Evolutionary conservation across 2,797 vertebrate species (phyloP).

Genomic region (Alosa sapidissima): DNA sequence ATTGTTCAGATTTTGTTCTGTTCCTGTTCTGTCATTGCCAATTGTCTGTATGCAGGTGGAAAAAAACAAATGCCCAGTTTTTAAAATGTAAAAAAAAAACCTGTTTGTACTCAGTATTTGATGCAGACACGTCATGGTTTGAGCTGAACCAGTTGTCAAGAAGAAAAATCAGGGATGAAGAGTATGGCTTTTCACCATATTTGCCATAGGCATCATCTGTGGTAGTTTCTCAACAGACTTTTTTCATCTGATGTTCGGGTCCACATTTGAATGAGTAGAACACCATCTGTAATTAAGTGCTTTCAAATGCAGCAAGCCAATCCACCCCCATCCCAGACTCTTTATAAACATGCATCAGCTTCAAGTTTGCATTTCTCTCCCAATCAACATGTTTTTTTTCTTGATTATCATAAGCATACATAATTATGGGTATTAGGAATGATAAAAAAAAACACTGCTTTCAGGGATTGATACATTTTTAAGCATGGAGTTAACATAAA

Average conservation of each 20-base stretch:
- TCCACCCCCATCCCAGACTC: constrained; percentile 27
- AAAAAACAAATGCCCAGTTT: constrained; percentile 35
- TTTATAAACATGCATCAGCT: constrained; percentile 22
- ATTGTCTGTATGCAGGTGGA: constrained; percentile 38
- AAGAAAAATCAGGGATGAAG: constrained; percentile 31
- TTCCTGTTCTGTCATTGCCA: constrained; percentile 44
- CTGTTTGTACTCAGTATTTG: constrained; percentile 18
- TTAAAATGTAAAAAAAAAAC: not conserved
- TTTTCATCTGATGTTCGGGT: constrained; percentile 14
- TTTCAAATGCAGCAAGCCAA: constrained; percentile 32
- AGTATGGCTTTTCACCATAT: constrained; percentile 25
- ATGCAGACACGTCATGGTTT: constrained; percentile 29
- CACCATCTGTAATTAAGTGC: constrained; percentile 27
- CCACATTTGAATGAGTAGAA: constrained; percentile 20
- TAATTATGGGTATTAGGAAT: constrained; percentile 37
- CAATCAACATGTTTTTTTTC: not conserved
- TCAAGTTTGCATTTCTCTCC: not conserved
- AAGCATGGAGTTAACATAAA: constrained; percentile 30
- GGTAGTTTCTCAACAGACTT: constrained; percentile 24
- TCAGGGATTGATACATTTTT: constrained; percentile 34
- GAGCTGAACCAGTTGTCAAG: constrained; percentile 23
- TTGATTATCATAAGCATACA: constrained; percentile 31
- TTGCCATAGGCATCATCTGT: constrained; percentile 27
- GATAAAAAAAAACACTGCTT: constrained; percentile 30
- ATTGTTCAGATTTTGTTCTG: constrained; percentile 73